phyloP scores from a whole-genome alignment of 2,797 vertebrate species.

The Remorina albescens region DNA sequence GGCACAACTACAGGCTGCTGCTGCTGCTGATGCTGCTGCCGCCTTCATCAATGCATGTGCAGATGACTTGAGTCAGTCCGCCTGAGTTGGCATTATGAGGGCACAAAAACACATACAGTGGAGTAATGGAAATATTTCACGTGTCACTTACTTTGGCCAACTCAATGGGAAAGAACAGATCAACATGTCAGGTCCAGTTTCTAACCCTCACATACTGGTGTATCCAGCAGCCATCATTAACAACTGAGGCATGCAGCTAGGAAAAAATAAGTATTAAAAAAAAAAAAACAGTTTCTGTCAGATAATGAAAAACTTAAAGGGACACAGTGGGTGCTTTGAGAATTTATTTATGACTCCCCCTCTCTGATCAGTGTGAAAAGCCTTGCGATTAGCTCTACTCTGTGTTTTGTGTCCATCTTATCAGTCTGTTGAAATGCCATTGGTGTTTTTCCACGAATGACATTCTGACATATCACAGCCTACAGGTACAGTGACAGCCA shows the following conservation, averaged over 20 bases:
- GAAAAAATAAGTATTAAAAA: neutral
- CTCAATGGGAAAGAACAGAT: neutral
- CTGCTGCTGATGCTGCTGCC: constrained; percentile 37
- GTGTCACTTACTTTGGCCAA: neutral
- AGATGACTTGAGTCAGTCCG: constrained; percentile 49
- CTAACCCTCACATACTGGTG: too few species aligned
- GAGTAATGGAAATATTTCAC: neutral
- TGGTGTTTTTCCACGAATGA: neutral
- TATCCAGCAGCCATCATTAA: neutral
- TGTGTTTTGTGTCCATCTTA: neutral
- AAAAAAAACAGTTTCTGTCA: too few species aligned
- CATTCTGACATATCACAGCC: neutral
- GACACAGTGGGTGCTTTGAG: neutral
- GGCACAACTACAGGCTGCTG: constrained; percentile 42
- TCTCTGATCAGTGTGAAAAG: neutral
- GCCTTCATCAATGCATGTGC: constrained; percentile 51
- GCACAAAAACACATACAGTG: constrained; percentile 1
- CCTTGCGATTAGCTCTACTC: neutral
- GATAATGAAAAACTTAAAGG: too few species aligned
- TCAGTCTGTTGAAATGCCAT: neutral
- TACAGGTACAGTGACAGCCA: neutral
- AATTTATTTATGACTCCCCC: neutral
- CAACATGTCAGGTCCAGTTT: neutral
- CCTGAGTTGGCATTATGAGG: constrained; percentile 14
- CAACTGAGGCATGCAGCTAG: neutral